These are phyloP conservation scores for Ophion ventricosus DNA, from an alignment of 2,888 invertebrate species.

Conservation along the genomic window DNA sequence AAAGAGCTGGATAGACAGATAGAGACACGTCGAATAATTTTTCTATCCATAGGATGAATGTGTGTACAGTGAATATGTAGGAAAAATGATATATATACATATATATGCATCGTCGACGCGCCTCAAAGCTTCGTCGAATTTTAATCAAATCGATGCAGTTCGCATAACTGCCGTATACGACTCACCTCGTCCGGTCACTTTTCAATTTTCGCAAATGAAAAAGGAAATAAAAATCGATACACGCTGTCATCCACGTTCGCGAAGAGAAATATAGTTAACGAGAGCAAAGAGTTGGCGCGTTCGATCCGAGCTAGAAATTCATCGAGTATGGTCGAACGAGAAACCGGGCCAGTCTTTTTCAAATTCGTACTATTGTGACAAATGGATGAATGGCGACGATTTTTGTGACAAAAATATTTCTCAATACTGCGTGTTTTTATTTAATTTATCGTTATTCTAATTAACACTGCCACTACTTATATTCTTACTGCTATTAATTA, in stretches of 20 bases:
- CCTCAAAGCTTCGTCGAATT: conserved; percentile 34
- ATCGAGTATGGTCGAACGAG: neutral
- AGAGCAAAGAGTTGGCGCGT: neutral
- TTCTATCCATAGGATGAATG: conserved; percentile 18
- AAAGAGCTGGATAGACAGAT: neutral
- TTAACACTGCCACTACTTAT: too few relatives aligned
- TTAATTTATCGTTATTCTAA: too few relatives aligned
- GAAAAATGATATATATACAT: neutral
- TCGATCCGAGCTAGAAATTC: conserved; percentile 11
- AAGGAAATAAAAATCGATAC: neutral
- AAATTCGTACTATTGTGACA: neutral
- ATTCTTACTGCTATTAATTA: too few relatives aligned
- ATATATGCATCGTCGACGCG: neutral
- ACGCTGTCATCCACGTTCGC: neutral
- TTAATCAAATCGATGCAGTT: conserved; percentile 45
- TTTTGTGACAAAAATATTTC: too few relatives aligned
- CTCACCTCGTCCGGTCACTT: conserved; percentile 22
- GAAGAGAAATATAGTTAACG: neutral
- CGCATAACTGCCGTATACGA: conserved; percentile 21
- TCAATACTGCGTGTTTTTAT: too few relatives aligned
- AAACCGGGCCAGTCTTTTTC: neutral
- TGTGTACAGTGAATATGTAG: neutral
- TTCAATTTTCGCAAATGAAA: conserved; percentile 33
- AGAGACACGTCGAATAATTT: conserved; percentile 37
- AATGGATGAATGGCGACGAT: neutral